Evolutionary conservation across 2,113 vertebrate genomes (phyloP).

Genomic region (Vimba vimba): DNA sequence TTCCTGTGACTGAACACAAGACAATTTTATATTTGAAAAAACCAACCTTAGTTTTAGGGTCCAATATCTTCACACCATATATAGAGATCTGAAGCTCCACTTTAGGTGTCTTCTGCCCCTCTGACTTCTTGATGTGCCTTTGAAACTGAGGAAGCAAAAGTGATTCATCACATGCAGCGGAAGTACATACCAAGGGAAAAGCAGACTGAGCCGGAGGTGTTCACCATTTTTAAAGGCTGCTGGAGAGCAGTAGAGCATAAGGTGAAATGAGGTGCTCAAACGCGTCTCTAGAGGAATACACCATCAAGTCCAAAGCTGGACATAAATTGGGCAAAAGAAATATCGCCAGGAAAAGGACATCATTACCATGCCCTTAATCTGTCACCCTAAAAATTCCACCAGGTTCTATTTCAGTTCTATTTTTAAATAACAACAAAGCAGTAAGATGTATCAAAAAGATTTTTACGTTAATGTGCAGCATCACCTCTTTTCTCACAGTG

Average conservation of each 20-base stretch:
- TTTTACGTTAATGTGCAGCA: neutral
- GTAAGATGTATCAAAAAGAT: neutral
- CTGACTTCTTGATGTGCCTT: constrained; percentile 98
- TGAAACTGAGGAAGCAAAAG: constrained; percentile 83
- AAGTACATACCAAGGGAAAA: constrained; percentile 14
- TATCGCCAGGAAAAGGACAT: neutral
- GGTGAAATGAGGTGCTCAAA: constrained; percentile 14
- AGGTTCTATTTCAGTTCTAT: neutral
- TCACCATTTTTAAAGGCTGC: neutral
- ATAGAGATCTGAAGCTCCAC: constrained; percentile 98
- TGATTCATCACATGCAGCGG: neutral
- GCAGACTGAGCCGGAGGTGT: constrained; percentile 15
- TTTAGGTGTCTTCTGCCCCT: constrained; percentile 95
- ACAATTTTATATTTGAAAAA: neutral
- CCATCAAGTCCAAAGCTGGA: neutral
- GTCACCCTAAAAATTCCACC: neutral
- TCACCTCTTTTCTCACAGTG: too few species aligned
- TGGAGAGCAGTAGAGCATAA: constrained; percentile 2
- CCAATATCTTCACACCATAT: constrained; percentile 96
- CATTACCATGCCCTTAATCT: constrained; percentile 4
- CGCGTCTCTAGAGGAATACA: neutral
- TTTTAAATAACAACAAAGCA: neutral
- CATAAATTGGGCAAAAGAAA: neutral
- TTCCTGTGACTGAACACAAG: neutral
- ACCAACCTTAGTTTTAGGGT: constrained; percentile 92